A percentile compares a stretch with the other conserved stretches of the same genome.
phyloP scores from a whole-genome alignment of 1,140 invertebrate species.

The Aphis gossypii region DNA sequence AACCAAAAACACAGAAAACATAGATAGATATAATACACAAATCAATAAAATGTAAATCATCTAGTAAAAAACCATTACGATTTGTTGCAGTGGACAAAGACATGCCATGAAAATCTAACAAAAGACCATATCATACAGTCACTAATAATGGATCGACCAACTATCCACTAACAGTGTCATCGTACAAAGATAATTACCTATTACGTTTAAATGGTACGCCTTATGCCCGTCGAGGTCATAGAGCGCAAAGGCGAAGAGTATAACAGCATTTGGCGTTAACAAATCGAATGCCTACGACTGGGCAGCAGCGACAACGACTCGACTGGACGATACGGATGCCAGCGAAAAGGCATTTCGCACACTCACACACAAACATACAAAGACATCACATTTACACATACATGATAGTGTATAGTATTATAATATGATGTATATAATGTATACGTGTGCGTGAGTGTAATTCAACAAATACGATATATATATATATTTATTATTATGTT shows the following conservation, averaged over 20 bases:
- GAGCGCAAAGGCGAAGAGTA: background rate
- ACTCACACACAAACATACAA: background rate
- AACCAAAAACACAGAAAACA: too few relatives aligned
- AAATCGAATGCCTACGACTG: background rate
- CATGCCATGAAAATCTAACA: background rate
- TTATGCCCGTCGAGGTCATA: background rate
- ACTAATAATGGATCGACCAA: background rate
- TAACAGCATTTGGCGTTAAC: background rate
- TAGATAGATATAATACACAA: background rate
- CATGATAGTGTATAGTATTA: background rate
- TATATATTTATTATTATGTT: background rate
- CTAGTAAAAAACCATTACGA: background rate
- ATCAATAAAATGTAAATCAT: background rate
- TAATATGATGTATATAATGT: background rate
- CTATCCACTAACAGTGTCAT: background rate
- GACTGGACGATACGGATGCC: background rate
- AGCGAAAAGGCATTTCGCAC: background rate
- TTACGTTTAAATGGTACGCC: background rate
- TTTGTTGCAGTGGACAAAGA: background rate
- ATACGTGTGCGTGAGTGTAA: background rate
- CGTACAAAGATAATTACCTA: conserved; percentile 30
- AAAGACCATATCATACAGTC: background rate
- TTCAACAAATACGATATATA: background rate
- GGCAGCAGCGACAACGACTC: background rate
- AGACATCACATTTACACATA: background rate